Percentiles rank a stretch among this genome's conserved stretches.
These are phyloP conservation scores for Lindbergichthys nudifrons DNA, from an alignment of 2,797 vertebrate genomes.

Conservation along the genomic window DNA sequence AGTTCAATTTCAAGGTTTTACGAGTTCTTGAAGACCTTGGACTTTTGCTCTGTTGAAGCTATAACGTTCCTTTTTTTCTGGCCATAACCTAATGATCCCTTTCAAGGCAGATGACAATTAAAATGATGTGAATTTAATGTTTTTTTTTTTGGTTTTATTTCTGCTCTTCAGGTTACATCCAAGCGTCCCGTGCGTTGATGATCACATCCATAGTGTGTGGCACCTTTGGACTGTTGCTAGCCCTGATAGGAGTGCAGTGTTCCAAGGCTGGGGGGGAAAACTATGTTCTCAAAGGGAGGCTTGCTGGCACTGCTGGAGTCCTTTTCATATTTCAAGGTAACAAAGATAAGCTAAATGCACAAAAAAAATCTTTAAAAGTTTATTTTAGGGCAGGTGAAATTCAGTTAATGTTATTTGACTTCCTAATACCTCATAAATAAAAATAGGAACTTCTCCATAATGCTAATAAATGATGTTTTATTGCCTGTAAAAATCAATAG, in stretches of 20 bases:
- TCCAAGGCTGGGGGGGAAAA: constrained; percentile 85
- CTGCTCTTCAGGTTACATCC: constrained; percentile 86
- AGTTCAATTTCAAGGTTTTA: constrained; percentile 6
- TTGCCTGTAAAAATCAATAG: background rate
- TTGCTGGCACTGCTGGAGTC: constrained; percentile 83
- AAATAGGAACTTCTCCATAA: constrained; percentile 6
- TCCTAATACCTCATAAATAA: constrained; percentile 2
- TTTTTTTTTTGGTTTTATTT: background rate
- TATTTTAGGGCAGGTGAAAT: background rate
- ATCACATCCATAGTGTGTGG: constrained; percentile 85
- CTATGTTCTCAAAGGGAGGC: constrained; percentile 83
- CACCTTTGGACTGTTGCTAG: constrained; percentile 81
- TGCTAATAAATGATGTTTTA: constrained; percentile 27
- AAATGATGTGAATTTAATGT: background rate
- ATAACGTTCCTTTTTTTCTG: too few species aligned
- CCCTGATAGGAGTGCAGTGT: constrained; percentile 88
- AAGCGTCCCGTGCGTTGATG: constrained; percentile 92
- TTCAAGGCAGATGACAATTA: background rate
- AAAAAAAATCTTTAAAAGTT: background rate
- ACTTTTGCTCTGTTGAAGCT: background rate
- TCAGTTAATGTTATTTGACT: background rate
- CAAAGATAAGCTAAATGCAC: background rate
- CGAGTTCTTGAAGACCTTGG: background rate
- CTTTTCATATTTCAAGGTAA: constrained; percentile 90
- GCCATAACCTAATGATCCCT: background rate